Evolutionary conservation across 2,888 invertebrate species (phyloP), one percentile per base, ranked within the genome.

Genomic region (Lathronympha strigana): DNA sequence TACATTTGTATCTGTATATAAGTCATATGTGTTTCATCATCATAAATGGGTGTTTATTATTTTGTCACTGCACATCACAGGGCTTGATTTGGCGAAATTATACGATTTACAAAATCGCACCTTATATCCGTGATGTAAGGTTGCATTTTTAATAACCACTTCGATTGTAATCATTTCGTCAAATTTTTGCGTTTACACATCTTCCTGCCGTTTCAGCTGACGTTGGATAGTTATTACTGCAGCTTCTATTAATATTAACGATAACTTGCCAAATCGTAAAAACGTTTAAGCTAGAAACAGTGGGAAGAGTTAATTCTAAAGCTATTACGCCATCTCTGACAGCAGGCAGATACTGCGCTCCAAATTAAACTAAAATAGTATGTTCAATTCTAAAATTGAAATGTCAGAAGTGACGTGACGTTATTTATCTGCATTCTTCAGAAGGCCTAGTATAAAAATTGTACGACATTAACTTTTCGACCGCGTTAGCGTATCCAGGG

Each of bases 1-100:
- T 87, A 82, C 73, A 75, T 78, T 81, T 82, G 77, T 80, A 76
- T 79, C 76, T 76, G 76, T 82, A 78, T 84, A 78, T 87, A 82
- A 83, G 81, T 83, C 77, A 76, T 80, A 78, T 77, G 74, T 75
- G 75, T 72, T 77, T 74, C 75, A 51, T 68, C 75, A 76, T 72
- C 69, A 73, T 40, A 74, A 67, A 75, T 73, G 69, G 72, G 68
- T 66, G 61, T 66, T 28, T 17, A 23, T 57, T 45, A 28, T 57
- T 19, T 21, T 11, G 6, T 43, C 25, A 40, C 13, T 13, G 17
- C 21, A 8, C 53, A 15, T 23, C 36, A 38, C 23, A 33, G 19
- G 19, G n/a, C 51, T 5, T 25, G n/a, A 23, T 51, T 51, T 9
- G 31, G 21, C 33, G 15, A 33, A 33, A 31, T 51, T 17, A 31